These are phyloP conservation scores for Clamator glandarius DNA, from an alignment of 2,797 vertebrate species.

Conservation along the genomic window DNA sequence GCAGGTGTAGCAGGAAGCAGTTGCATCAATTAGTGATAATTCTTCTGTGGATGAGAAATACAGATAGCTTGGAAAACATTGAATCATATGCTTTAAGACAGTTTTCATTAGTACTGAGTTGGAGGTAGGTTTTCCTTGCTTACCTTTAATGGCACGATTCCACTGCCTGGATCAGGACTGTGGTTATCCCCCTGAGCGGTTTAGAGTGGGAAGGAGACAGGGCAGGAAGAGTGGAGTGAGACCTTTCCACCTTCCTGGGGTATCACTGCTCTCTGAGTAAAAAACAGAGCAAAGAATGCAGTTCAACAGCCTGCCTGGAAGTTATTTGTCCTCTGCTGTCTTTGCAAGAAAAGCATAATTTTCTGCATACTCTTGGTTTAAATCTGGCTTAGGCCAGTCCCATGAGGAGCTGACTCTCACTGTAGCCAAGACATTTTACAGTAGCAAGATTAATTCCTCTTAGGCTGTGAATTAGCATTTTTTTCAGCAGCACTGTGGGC, in stretches of 20 bases:
- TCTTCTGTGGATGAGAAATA: background rate
- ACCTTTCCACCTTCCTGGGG: background rate
- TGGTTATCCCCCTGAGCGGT: background rate
- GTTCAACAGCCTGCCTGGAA: background rate
- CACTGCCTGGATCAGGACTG: background rate
- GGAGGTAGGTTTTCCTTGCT: background rate
- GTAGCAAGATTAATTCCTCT: conserved; percentile 52
- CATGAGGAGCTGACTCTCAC: background rate
- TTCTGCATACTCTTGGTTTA: background rate
- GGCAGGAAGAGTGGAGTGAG: background rate
- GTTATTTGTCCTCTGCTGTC: background rate
- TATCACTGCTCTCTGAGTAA: background rate
- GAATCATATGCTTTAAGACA: background rate
- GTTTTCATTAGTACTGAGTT: accelerated
- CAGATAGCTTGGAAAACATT: background rate
- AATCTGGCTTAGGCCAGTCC: background rate
- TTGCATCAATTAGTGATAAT: accelerated
- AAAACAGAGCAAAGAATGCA: background rate
- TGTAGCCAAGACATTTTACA: conserved; percentile 29
- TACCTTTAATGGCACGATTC: background rate
- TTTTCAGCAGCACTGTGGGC: background rate
- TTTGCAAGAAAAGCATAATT: background rate
- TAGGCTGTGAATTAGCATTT: conserved; percentile 41
- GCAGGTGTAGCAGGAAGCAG: background rate
- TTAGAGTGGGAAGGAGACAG: background rate